Percentiles rank a stretch among this genome's conserved stretches.
Evolutionary conservation across 2,888 invertebrate genomes (phyloP).

Genomic region (Trichogramma evanescens): DNA sequence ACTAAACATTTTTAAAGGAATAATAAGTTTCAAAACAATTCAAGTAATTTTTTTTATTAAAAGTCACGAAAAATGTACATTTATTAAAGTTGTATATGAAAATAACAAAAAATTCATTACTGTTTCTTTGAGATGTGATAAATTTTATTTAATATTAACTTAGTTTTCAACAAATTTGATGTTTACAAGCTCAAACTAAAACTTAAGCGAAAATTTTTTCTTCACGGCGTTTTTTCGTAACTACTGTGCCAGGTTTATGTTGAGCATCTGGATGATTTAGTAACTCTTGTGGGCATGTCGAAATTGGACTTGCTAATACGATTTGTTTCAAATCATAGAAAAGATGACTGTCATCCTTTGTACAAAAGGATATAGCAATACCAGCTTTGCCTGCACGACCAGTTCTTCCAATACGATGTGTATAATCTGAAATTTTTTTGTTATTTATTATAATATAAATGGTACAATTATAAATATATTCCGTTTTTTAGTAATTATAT

Average conservation of each 20-base stretch:
- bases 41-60: too few species aligned
- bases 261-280: slow-evolving; percentile 98
- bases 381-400: slow-evolving; percentile 98
- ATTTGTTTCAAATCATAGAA: slow-evolving; percentile 97
- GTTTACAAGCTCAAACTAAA: not conserved
- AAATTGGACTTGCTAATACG: slow-evolving; percentile 80
- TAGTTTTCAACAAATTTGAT: too few species aligned
- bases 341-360: slow-evolving; percentile 89
- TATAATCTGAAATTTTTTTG: slow-evolving; percentile 62
- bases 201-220: slow-evolving; percentile 88
- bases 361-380: slow-evolving; percentile 91
- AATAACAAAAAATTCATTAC: too few species aligned
- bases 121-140: too few species aligned
- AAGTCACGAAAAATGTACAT: too few species aligned
- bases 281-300: slow-evolving; percentile 91
- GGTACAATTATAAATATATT: slow-evolving; percentile 1
- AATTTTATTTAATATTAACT: too few species aligned
- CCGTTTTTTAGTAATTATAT: not conserved
- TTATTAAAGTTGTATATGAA: too few species aligned
- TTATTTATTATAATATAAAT: not conserved
- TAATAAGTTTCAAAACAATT: too few species aligned
- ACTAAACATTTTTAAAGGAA: too few species aligned
- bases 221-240: slow-evolving; percentile 87
- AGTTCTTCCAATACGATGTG: slow-evolving; percentile 97
- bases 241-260: slow-evolving; percentile 91